Conservation (phyloP, 2,888 invertebrate species). For the Zele albiditarsus region DNA sequence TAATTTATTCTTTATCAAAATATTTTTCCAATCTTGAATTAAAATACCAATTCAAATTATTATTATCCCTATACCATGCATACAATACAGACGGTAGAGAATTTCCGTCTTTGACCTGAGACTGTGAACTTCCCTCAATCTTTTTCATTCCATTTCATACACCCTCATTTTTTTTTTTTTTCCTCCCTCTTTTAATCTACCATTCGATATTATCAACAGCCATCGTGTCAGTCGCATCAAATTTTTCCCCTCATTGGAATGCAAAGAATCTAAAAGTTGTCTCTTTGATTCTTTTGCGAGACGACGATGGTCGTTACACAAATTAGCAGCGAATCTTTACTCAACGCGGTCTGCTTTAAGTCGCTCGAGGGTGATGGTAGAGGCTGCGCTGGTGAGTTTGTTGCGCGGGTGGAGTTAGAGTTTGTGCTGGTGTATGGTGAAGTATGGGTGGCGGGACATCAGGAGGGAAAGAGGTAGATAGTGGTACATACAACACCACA, state of each 20-base stretch:
- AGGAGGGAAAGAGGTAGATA: conserved; percentile 34
- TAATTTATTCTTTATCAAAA: no score
- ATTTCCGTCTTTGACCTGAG: no score
- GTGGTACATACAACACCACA: background rate
- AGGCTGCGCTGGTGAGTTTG: conserved; percentile 30
- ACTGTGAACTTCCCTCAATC: no score
- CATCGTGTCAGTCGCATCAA: background rate
- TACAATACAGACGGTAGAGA: no score
- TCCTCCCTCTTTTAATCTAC: background rate
- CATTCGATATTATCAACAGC: background rate
- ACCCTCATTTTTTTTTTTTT: background rate
- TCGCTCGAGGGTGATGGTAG: conserved; percentile 50
- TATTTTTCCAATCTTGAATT: no score
- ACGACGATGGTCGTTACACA: conserved; percentile 48
- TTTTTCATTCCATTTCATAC: no score
- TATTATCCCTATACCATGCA: no score
- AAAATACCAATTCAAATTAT: no score
- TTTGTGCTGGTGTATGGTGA: background rate
- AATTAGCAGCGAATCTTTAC: conserved; percentile 62
- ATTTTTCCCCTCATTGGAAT: background rate
- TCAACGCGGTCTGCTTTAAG: conserved; percentile 69
- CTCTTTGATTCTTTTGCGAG: background rate
- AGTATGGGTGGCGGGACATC: background rate
- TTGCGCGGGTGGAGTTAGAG: conserved; percentile 34
- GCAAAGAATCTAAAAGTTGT: background rate